These are phyloP conservation scores for Ellobium chinense DNA, from an alignment of 2,888 invertebrate species.

Conservation along the genomic window DNA sequence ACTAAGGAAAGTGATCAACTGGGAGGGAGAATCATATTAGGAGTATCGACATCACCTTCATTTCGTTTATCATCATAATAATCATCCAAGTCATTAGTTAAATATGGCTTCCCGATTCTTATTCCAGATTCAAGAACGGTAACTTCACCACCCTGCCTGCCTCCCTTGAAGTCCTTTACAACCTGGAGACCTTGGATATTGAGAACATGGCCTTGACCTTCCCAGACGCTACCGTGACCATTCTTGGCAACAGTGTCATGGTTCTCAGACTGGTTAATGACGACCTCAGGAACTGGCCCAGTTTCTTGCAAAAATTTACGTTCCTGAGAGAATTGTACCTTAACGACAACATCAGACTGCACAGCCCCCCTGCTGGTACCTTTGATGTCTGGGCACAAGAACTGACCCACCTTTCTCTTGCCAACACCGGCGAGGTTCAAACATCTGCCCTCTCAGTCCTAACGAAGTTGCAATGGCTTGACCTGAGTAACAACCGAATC, in stretches of 20 bases:
- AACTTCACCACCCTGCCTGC: background rate
- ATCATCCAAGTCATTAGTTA: no score
- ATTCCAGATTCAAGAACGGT: background rate
- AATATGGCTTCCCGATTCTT: no score
- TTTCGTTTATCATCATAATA: no score
- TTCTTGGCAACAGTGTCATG: background rate
- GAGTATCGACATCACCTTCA: no score
- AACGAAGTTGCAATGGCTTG: background rate
- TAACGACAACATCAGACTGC: background rate
- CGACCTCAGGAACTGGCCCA: background rate
- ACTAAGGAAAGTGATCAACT: no score
- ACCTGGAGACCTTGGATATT: conserved; percentile 24
- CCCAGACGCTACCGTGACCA: background rate
- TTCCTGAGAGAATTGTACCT: conserved; percentile 19
- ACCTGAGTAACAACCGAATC: background rate
- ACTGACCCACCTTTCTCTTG: background rate
- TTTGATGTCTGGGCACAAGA: background rate
- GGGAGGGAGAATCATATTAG: no score
- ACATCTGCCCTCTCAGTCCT: background rate
- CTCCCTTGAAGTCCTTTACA: background rate
- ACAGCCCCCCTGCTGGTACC: background rate
- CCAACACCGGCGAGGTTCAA: background rate
- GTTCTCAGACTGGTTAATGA: background rate
- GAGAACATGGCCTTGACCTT: background rate
- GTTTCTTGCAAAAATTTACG: background rate